Base-by-base conservation (phyloP, 2,797 vertebrate genomes). In the Sphenopsis melanotis region DNA sequence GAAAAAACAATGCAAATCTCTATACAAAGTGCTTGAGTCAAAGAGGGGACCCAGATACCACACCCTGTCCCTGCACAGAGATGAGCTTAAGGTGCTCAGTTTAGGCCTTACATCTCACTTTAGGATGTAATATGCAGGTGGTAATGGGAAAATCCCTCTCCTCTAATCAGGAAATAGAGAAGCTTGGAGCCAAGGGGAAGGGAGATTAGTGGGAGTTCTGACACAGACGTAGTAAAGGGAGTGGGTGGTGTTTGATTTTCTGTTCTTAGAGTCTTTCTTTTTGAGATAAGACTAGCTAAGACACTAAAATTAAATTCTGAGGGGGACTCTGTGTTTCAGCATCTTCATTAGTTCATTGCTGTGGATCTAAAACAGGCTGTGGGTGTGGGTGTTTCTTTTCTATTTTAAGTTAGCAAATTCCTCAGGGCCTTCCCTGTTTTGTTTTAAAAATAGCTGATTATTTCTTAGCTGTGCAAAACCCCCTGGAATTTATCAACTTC, bases 181-280 rank as follows among this genome's bases (percentile, higher is more conserved):
- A 71, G 4, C 75, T 71, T 92, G 57, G n/a, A 95, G 68, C 39
- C 41, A 49, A 89, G 13, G 24, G 26, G 18, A 90, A 95, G 41
- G 46, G 56, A 94, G 81, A 60, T 75, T 61, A 75, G 94, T 92
- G 91, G 93, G 89, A 89, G 78, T 83, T 83, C 55, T 96, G 88
- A 87, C 91, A 86, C 71, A 85, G 68, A 94, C 79, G 74, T 95
- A 96, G 95, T 94, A 96, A 96, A 95, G 69, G 78, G 44, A 87
- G 93, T 95, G 69, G 94, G 90, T 72, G 42, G 84, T 77, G 79
- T 75, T 92, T 93, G 89, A 83, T 56, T 89, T 95, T 87, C 82
- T 95, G 79, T 89, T 93, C 90, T 94, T 87, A 56, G 72, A 83
- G 39, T 24, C 4, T 61, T 86, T 69, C 50, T 75, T 92, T 87